Percentiles rank a stretch among this genome's conserved stretches.
These are phyloP conservation scores for Ylistrum balloti DNA, from an alignment of 1,140 invertebrate genomes.

Conservation along the genomic window DNA sequence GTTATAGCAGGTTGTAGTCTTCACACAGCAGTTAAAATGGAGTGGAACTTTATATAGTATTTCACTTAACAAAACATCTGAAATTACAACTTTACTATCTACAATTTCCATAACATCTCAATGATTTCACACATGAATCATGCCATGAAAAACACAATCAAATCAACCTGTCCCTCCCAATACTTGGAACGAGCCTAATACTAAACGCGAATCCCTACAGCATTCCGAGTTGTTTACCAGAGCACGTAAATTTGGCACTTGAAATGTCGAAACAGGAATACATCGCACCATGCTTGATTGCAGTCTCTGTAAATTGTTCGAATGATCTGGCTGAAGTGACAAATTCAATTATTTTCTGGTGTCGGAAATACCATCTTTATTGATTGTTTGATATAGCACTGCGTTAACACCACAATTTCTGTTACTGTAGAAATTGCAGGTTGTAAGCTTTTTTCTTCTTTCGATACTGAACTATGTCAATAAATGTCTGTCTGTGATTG, in stretches of 20 bases:
- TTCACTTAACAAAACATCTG: no score
- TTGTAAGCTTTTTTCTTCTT: neutral
- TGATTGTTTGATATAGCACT: neutral
- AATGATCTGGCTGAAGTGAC: neutral
- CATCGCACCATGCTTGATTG: neutral
- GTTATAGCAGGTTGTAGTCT: no score
- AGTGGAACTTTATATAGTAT: no score
- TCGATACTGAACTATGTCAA: neutral
- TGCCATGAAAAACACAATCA: no score
- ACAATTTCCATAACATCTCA: no score
- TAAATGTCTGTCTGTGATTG: neutral
- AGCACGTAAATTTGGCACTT: conserved; percentile 33
- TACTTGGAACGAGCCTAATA: neutral
- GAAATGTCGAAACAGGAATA: conserved; percentile 14
- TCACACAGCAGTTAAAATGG: no score
- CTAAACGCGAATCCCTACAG: neutral
- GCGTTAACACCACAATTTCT: neutral
- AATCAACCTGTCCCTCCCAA: neutral
- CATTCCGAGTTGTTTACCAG: neutral
- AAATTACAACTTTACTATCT: no score
- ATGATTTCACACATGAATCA: no score
- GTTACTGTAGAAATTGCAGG: neutral
- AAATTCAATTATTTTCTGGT: conserved; percentile 22
- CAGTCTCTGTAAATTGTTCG: neutral
- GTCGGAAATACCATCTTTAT: neutral